phyloP scores from a whole-genome alignment of 1,140 invertebrate genomes.

The Metaphire vulgaris region DNA sequence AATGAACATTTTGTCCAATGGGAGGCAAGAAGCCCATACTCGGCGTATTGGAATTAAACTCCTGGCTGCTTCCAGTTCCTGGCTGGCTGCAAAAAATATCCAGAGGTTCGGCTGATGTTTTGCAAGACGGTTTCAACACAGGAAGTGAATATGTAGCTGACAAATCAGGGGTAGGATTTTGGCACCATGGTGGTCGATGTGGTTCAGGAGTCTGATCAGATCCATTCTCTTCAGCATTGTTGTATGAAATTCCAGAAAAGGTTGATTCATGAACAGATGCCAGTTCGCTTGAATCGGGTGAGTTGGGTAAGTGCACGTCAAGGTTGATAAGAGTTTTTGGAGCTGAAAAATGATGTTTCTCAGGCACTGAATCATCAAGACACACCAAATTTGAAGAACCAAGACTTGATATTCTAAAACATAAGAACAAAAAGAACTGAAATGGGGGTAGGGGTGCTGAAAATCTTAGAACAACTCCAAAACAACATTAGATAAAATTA shows the following conservation, averaged over 20 bases:
- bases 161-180: neutral
- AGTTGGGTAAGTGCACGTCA: neutral
- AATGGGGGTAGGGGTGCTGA: too few relatives aligned
- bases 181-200: neutral
- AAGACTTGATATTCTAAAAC: neutral
- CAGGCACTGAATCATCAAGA: neutral
- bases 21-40: neutral
- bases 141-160: neutral
- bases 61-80: neutral
- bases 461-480: neutral
- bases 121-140: neutral
- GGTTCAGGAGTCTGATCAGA: neutral
- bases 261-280: neutral
- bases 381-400: neutral
- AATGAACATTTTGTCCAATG: neutral
- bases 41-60: neutral
- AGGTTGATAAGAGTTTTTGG: neutral
- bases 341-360: neutral
- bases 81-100: neutral
- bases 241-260: neutral
- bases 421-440: too few relatives aligned
- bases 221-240: neutral
- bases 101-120: neutral
- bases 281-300: neutral
- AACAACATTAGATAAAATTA: neutral